Evolutionary conservation across 2,113 vertebrate genomes (phyloP), one percentile per base, ranked within the genome.

Genomic region (Fregata magnificens): DNA sequence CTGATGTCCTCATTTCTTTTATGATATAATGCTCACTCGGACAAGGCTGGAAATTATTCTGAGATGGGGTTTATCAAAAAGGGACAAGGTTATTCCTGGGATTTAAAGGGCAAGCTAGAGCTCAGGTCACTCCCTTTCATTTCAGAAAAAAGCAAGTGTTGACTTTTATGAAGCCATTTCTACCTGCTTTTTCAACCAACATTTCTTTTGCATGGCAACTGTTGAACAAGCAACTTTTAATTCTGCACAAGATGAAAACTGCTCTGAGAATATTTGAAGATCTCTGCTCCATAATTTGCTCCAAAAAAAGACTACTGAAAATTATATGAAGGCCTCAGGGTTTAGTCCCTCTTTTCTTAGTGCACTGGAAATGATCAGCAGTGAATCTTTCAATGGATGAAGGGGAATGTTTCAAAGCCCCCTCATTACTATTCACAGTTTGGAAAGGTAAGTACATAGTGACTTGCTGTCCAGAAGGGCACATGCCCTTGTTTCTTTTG

Each of bases 21-120:
- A 31, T 40, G 11, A 34, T 47, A 74, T 2, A 42, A 14, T 5
- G 5, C 25, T 81, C 36, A 53, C 9, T 55, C 0, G 0, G 59
- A 38, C 4, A 71, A 83, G 9, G 29, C 31, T 45, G 21, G 49
- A 85, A 44, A 32, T 42, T 59, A 34, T 78, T 82, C 70, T 52
- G 22, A 76, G 26, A 36, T 25, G 18, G 17, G 2, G 7, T 52
- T 72, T 82, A 16, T 71, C 15, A 67, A 55, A 74, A 55, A 62
- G 5, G 16, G 5, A 15, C 18, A 58, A 77, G 36, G 7, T 3
- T 70, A 11, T 49, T 78, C 17, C 50, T 55, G 25, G 22, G 9
- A 56, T 58, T 88, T 76, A 67, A 91, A 80, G 10, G 7, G 16
- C 77, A 4, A 16, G 16, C n/a, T 44, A 56, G 24, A 86, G 13